Conservation (phyloP, 2,113 vertebrate species). For the Phyllopteryx taeniolatus region DNA sequence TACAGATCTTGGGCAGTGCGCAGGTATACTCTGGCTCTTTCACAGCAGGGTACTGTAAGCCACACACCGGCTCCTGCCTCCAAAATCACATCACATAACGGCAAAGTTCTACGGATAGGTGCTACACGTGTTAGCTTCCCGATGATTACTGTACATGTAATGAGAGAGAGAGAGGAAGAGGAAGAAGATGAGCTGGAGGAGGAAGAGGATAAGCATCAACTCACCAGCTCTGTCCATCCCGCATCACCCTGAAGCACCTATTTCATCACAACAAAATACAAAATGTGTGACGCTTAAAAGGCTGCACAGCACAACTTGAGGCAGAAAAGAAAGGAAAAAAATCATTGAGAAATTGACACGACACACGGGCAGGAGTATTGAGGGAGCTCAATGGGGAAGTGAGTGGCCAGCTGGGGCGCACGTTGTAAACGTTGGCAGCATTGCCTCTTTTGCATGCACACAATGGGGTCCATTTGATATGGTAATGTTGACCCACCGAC, state of each 20-base stretch:
- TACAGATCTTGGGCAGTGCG: background rate
- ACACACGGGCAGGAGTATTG: background rate
- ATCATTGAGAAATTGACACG: background rate
- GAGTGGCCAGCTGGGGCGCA: background rate
- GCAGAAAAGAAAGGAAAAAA: background rate
- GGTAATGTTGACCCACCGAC: background rate
- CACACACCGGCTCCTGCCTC: background rate
- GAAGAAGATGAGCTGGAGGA: background rate
- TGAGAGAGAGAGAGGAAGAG: conserved; percentile 28
- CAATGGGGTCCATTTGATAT: background rate
- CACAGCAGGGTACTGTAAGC: too few relatives aligned
- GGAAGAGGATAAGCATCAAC: conserved; percentile 49
- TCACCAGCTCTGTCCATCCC: conserved; percentile 70
- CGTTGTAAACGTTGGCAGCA: background rate
- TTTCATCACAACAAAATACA: conserved; percentile 66
- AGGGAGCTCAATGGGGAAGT: background rate
- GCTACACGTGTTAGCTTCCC: background rate
- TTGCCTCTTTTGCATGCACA: background rate
- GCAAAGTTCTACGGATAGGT: background rate
- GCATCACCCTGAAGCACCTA: conserved; percentile 69
- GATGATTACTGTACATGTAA: background rate
- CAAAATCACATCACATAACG: too few relatives aligned
- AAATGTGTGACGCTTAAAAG: conserved; percentile 58
- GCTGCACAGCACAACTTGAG: background rate
- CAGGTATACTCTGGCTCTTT: too few relatives aligned